These are phyloP conservation scores for Merops nubicus DNA, from an alignment of 2,113 vertebrate genomes.

Conservation along the genomic window DNA sequence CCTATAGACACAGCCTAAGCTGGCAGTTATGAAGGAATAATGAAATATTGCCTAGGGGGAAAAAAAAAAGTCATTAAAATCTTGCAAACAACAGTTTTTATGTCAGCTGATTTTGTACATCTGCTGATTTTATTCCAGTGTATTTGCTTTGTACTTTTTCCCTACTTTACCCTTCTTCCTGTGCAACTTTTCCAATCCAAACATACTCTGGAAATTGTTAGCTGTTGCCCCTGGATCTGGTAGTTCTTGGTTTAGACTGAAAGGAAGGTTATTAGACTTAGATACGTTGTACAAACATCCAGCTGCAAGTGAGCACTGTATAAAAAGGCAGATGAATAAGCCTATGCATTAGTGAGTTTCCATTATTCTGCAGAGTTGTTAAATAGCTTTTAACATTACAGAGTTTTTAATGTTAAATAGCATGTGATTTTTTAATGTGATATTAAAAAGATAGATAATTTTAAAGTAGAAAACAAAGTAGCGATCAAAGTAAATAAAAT, in stretches of 20 bases:
- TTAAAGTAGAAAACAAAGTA: background rate
- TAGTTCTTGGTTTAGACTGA: conserved; percentile 5
- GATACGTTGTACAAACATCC: background rate
- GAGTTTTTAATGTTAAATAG: background rate
- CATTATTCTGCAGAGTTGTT: background rate
- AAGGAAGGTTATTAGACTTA: conserved; percentile 7
- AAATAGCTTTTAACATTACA: background rate
- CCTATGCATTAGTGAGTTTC: background rate
- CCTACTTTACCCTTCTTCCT: conserved; percentile 30
- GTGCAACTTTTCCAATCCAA: conserved; percentile 35
- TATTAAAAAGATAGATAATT: background rate
- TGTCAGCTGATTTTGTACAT: conserved; percentile 26
- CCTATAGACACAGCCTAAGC: background rate
- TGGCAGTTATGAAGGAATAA: background rate
- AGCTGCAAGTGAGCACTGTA: background rate
- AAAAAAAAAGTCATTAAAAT: background rate
- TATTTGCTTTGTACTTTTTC: conserved; percentile 28
- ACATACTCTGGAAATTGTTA: conserved; percentile 38
- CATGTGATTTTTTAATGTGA: background rate
- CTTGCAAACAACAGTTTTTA: background rate
- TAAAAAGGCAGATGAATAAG: background rate
- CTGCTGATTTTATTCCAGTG: background rate
- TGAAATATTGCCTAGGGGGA: background rate
- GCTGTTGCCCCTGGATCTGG: conserved; percentile 6
- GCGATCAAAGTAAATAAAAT: background rate